Evolutionary conservation across 2,888 invertebrate species (phyloP).

Genomic region (Eulithis testata): DNA sequence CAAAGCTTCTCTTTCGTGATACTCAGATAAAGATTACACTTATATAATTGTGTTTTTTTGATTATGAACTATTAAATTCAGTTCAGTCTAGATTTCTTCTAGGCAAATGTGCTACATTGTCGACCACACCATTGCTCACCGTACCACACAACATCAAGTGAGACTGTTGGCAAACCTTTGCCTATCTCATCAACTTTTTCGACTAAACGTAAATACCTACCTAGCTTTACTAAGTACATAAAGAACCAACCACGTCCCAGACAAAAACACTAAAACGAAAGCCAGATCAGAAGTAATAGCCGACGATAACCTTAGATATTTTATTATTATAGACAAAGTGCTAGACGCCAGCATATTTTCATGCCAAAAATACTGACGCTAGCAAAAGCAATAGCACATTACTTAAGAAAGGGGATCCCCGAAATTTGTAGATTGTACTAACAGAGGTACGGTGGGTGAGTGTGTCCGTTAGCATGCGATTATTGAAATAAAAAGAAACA

Average conservation of each 20-base stretch:
- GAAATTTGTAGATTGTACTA: constrained; percentile 68
- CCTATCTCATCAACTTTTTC: not conserved
- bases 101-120: too few relatives aligned
- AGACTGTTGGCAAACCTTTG: too few relatives aligned
- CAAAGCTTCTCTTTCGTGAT: too few relatives aligned
- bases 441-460: constrained; percentile 48
- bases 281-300: constrained; percentile 23
- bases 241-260: constrained; percentile 16
- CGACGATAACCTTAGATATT: constrained; percentile 26
- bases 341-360: constrained; percentile 34
- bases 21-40: too few relatives aligned
- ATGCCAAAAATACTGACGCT: constrained; percentile 49
- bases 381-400: constrained; percentile 61
- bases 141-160: too few relatives aligned
- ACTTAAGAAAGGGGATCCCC: constrained; percentile 67
- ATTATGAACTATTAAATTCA: too few relatives aligned
- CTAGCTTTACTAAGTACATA: not conserved
- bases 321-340: constrained; percentile 31
- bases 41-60: too few relatives aligned
- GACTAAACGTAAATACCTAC: not conserved
- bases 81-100: too few relatives aligned
- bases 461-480: constrained; percentile 52
- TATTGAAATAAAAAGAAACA: not conserved
- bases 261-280: constrained; percentile 26
- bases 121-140: too few relatives aligned